Evolutionary conservation across 2,888 invertebrate genomes (phyloP), one percentile per base, ranked within the genome.

Genomic region (Heteromyza rotundicornis): DNA sequence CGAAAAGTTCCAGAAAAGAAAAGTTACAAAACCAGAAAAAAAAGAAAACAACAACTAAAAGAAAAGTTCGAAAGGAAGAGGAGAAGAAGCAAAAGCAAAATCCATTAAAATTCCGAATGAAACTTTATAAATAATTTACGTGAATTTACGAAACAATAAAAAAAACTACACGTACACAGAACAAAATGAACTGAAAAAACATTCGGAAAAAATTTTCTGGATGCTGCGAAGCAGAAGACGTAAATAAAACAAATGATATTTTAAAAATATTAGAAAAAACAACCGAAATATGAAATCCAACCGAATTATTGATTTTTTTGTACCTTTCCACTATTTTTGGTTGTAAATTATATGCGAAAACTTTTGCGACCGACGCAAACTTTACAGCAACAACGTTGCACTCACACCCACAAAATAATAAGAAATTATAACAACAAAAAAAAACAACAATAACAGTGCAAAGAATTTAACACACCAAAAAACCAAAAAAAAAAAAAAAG

Each of bases 51-150:
- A 20, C 2, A 40, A 40, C 20, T 17, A 17, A 17, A 40, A 47
- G 7, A 47, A 8, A 47, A 47, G 47, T 47, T 47, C 47, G 47
- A 47, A 47, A 47, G 14, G 17, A 20, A 47, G 8, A 47, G 19
- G 47, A 47, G 19, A 47, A n/a, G 40, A 40, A 7, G n/a, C 40
- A 40, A 2, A 40, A 32, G 32, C 5, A 54, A 62, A 62, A 59
- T 60, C 63, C 63, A 63, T 63, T 63, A 63, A 63, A 63, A 63
- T 56, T 22, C 52, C 56, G 56, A 59, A 59, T 55, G 52, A 59
- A 62, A 62, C 59, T 59, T 62, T 62, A 52, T 62, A 59, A 56
- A 59, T 59, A 59, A 59, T 55, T 56, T 59, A 62, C 55, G 27
- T 58, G 49, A 57, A 35, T 20, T 53, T 59, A 58, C 58, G 59